Base-by-base conservation (phyloP, 2,113 vertebrate species). In the Nestor notabilis region DNA sequence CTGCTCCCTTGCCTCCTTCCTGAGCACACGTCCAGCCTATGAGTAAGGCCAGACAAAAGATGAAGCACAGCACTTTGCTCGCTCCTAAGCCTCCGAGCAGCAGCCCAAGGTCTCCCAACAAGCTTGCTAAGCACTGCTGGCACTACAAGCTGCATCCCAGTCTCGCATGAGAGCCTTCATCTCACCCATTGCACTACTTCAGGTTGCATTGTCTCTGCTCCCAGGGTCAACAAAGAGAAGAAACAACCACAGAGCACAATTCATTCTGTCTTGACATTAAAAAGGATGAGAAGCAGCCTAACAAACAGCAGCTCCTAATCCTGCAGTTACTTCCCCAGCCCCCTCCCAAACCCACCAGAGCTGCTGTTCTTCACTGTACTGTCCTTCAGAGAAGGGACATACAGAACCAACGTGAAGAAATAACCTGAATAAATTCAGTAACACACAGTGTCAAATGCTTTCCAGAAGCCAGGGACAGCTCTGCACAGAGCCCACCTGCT, bases 21-120 rank as follows among this genome's bases (percentile, higher is more conserved):
- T 17, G 37, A 29, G 29, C 43, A 3, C 53, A n/a, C 1, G 2
- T 4, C 18, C 5, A 4, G 33, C 14, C 50, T 3, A 1, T 15
- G 41, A 58, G 21, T 2, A 60, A 35, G 39, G 9, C n/a, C 64
- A 35, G 64, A 6, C 4, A 17, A 6, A 17, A 39, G 56, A 29
- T 2, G 33, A 16, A 18, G 19, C 24, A 5, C 47, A 23, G 63
- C 17, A 18, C 49, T 16, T 35, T 4, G 1, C 61, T 68, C 23
- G 2, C 33, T 29, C 35, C 44, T 5, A 15, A 47, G 49, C 56
- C 58, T 27, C 19, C 39, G 8, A 18, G 61, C 41, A 43, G 75
- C 80, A 56, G 68, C 47, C 29, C 46, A 35, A 17, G n/a, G 11
- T 56, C 64, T 37, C 20, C 31, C 37, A 21, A n/a, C 33, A 16